Evolutionary conservation across 2,113 vertebrate species (phyloP).

Genomic region (Tinamus guttatus): DNA sequence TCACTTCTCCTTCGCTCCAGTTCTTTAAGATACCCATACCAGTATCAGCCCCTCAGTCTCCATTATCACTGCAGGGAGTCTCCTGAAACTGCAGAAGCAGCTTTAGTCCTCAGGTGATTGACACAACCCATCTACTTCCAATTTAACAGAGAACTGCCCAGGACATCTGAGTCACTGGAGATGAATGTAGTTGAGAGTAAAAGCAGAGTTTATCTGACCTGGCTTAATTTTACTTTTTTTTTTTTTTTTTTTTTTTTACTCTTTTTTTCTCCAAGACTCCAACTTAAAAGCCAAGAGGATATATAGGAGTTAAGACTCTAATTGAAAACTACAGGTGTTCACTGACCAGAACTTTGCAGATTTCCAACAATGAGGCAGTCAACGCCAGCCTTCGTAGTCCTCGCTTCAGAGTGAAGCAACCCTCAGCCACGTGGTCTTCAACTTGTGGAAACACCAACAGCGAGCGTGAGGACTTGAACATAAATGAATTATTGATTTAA

Average conservation of each 20-base stretch:
- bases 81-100: not conserved
- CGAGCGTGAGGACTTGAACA: not conserved
- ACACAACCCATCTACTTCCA: not conserved
- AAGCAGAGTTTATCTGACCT: not conserved
- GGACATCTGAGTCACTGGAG: not conserved
- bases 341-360: not conserved
- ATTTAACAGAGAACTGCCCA: not conserved
- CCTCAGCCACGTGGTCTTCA: not conserved
- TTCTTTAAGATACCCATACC: not conserved
- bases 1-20: not conserved
- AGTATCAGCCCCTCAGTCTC: not conserved
- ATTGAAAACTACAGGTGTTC: not conserved
- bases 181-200: not conserved
- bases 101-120: not conserved
- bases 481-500: not conserved
- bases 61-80: not conserved
- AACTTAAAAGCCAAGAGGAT: not conserved
- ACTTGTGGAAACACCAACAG: not conserved
- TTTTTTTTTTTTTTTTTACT: not conserved
- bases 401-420: not conserved
- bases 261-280: not conserved
- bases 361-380: not conserved
- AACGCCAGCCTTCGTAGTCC: not conserved
- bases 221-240: not conserved
- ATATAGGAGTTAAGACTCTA: not conserved